Evolutionary conservation across 2,888 invertebrate genomes (phyloP), one percentile per base, ranked within the genome.

Genomic region (Mesorhabditis sp.): DNA sequence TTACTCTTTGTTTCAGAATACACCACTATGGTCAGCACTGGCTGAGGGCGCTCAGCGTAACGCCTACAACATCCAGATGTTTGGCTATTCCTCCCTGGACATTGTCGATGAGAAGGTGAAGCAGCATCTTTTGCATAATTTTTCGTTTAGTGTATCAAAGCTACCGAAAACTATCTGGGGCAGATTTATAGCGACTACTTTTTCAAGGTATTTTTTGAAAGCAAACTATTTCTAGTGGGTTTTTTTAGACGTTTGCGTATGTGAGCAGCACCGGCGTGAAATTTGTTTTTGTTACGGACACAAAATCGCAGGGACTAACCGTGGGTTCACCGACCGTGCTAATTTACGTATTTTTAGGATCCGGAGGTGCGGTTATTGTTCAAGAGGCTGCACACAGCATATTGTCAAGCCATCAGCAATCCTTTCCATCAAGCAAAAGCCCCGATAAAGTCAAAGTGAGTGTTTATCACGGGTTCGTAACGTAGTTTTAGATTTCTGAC

Each of bases 401-500:
- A 95, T 86, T 92, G 94, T 2, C 94, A 96, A 86, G 92, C 94
- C 75, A 91, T 97, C 71, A 95, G 94, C 85, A 95, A 96, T 88
- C 96, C 97, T 65, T 97, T 98, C 87, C 95, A 96, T 88, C 90
- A 92, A 83, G 94, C 95, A 45, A 95, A 95, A 44, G 93, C 94
- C 83, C 90, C 91, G 79, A 91, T 97, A 66, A 90, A 90, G 64
- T 95, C 95, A 4, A 90, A 90, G 94, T 95, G n/a, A 50, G 58
- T 2, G 7, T n/a, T 50, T 50, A n/a, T 50, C 1, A 2, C 7
- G n/a, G 10, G 7, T 50, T 13, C 7, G 2, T 10, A 50, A 50
- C 58, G 10, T 50, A 50, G 7, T 50, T 50, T 50, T 50, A 50
- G 58, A 50, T n/a, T 13, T 2, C 58, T 50, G 10, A 50, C 58